A percentile compares a stretch with the other conserved stretches of the same genome.
Conservation (phyloP, 2,797 vertebrate species). For the Oryzias dopingdopingensis region DNA sequence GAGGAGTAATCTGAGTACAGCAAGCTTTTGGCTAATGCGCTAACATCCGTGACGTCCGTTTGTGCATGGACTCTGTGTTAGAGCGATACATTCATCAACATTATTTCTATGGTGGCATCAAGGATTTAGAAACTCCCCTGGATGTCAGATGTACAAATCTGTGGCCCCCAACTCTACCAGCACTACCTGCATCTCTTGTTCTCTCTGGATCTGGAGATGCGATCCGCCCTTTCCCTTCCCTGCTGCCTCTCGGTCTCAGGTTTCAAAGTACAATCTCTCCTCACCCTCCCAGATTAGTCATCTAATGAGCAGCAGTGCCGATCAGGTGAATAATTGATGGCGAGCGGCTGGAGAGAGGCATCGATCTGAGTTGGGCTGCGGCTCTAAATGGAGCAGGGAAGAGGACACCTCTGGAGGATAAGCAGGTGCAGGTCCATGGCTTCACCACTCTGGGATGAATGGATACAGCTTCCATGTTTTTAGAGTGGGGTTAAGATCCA, state of each 20-base stretch:
- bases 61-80: constrained; percentile 34
- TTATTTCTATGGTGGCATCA: constrained; percentile 62
- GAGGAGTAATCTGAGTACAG: constrained; percentile 52
- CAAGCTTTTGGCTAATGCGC: constrained; percentile 21
- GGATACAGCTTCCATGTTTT: constrained; percentile 6
- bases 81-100: constrained; percentile 58
- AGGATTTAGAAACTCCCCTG: constrained; percentile 60
- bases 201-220: constrained; percentile 40
- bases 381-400: constrained; percentile 65
- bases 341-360: constrained; percentile 60
- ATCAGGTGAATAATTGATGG: constrained; percentile 79
- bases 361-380: constrained; percentile 60
- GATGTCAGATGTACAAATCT: constrained; percentile 65
- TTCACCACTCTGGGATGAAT: constrained; percentile 21
- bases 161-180: constrained; percentile 55
- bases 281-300: constrained; percentile 70
- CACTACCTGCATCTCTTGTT: constrained; percentile 38
- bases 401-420: constrained; percentile 54
- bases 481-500: background rate
- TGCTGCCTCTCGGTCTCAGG: constrained; percentile 55
- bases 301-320: constrained; percentile 74
- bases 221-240: constrained; percentile 47
- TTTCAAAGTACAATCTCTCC: constrained; percentile 69
- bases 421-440: constrained; percentile 40
- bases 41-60: constrained; percentile 52